phyloP scores from a whole-genome alignment of 2,113 vertebrate genomes.

The Mobula hypostoma region DNA sequence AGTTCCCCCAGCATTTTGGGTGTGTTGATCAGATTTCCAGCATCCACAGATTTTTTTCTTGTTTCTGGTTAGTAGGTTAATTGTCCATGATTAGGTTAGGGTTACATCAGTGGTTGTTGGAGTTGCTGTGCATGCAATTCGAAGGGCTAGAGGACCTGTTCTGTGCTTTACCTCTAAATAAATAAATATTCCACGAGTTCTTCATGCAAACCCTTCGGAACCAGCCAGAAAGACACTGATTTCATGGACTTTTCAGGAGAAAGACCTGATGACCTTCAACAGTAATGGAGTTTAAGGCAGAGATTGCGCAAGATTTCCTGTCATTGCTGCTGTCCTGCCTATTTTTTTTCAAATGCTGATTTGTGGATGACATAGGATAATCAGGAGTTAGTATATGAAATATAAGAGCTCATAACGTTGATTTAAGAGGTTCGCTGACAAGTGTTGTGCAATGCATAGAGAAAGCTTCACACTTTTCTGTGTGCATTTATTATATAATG shows the following conservation, averaged over 20 bases:
- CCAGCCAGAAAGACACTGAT: not conserved
- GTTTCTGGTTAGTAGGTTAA: too few relatives aligned
- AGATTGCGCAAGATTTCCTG: not conserved
- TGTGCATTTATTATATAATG: not conserved
- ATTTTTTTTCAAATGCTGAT: not conserved
- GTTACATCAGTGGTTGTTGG: too few relatives aligned
- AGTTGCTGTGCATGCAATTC: too few relatives aligned
- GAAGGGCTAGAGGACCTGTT: too few relatives aligned
- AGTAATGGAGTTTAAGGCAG: not conserved
- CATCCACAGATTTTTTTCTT: too few relatives aligned
- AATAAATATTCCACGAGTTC: too few relatives aligned
- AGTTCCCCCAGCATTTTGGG: too few relatives aligned
- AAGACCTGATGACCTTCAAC: not conserved
- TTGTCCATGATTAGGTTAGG: too few relatives aligned
- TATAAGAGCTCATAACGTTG: not conserved
- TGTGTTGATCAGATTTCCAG: too few relatives aligned
- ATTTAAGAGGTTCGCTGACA: not conserved
- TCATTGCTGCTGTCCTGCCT: not conserved
- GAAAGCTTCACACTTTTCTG: not conserved
- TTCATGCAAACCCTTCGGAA: not conserved
- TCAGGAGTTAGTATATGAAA: not conserved
- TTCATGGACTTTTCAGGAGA: not conserved
- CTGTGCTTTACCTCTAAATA: too few relatives aligned
- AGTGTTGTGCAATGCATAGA: not conserved
- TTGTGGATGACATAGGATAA: not conserved